A percentile compares a stretch with the other conserved stretches of the same genome.
Conservation (phyloP, 1,140 invertebrate species). For the Drosophila tropicalis region DNA sequence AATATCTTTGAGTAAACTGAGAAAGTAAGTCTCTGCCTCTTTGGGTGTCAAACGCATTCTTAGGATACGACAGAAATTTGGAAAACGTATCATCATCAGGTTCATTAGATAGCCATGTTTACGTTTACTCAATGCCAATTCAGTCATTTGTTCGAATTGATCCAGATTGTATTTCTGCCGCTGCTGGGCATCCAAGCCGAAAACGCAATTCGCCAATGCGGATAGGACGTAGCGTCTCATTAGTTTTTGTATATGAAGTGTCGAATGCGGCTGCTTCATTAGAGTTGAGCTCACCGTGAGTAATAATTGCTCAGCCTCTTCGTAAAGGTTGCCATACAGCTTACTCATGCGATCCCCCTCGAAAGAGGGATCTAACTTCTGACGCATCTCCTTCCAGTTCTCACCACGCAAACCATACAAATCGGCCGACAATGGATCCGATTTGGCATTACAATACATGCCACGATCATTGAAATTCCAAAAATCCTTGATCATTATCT, state of each 20-base stretch:
- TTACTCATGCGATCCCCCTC: slow-evolving; percentile 85
- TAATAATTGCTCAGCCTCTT: slow-evolving; percentile 61
- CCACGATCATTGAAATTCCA: slow-evolving; percentile 85
- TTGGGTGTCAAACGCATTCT: slow-evolving; percentile 58
- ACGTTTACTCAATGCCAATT: slow-evolving; percentile 65
- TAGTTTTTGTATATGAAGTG: slow-evolving; percentile 71
- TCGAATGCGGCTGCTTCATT: slow-evolving; percentile 58
- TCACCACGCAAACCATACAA: slow-evolving; percentile 84
- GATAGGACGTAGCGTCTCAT: slow-evolving; percentile 68
- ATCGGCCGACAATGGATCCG: slow-evolving; percentile 85
- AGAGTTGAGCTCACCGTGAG: slow-evolving; percentile 52
- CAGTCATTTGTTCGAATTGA: slow-evolving; percentile 74
- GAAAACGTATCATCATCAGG: slow-evolving; percentile 67
- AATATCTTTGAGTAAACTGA: slow-evolving; percentile 80
- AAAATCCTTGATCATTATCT: slow-evolving; percentile 86
- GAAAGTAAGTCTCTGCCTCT: slow-evolving; percentile 83
- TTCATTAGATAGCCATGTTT: slow-evolving; percentile 72
- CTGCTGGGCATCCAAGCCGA: slow-evolving; percentile 58
- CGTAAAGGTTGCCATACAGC: slow-evolving; percentile 82
- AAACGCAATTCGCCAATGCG: slow-evolving; percentile 65
- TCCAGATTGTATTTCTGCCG: slow-evolving; percentile 58
- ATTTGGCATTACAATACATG: slow-evolving; percentile 84
- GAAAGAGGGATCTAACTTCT: slow-evolving; percentile 87
- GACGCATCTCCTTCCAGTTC: slow-evolving; percentile 86
- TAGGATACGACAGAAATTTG: slow-evolving; percentile 62